Base-by-base conservation (phyloP, 2,797 vertebrate genomes). In the Oreochromis grahami region DNA sequence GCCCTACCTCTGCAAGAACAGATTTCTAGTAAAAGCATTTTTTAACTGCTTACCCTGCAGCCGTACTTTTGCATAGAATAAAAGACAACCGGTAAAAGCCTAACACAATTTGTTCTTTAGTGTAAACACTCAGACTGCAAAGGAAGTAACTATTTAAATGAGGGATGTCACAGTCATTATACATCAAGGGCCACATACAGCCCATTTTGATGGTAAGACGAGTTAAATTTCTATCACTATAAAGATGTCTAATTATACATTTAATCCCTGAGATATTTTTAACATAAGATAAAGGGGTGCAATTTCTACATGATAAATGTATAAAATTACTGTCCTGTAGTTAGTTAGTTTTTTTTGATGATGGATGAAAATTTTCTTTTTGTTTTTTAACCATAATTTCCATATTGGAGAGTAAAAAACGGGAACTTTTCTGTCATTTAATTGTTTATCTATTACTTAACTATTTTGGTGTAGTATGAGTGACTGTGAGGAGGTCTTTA, bases 71-170 rank as follows among this genome's bases (percentile, higher is more conserved):
- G 41, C 24, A 72, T 19, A 48, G 15, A 72, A 48, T 48, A 48
- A 48, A 48, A 48, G 24, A 19, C 24, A 72, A 2, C 10, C 4
- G 26, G 15, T 19, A 72, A 48, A 72, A 48, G 24, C 68, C 41
- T 72, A 45, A 48, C 15, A 45, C 43, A 19, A 12, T 48, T 72
- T 48, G 45, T 29, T 19, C 15, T 45, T 29, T 29, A 72, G 24
- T 72, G 41, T 29, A 72, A 48, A 72, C 6, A 68, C 21, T 43
- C 63, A 29, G 14, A 29, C 43, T 26, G 24, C 41, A 72, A 29
- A 72, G 68, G 14, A 45, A 48, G 43, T 48, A 72, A 45, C 24
- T 36, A 63, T 63, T 63, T 63, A 36, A 63, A 63, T n/a, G 17
- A 63, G 4, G 32, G 58, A 36, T 36, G 32, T 36, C 17, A 36